Conservation (phyloP, 2,113 vertebrate species). For the Casuarius casuarius region DNA sequence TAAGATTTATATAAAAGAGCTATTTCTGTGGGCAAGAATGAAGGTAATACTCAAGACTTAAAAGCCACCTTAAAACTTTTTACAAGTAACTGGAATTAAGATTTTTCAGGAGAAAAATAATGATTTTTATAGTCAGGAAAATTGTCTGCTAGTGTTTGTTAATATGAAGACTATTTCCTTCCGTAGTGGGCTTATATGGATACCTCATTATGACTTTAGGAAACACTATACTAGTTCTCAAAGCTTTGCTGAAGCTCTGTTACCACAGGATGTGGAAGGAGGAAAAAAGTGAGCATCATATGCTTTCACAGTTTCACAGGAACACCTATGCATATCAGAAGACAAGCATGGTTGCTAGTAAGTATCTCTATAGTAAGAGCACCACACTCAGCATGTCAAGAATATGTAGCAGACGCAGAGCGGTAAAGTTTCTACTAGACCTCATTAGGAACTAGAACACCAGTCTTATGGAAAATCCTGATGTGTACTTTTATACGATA, state of each 20-base stretch:
- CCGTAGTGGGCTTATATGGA: not conserved
- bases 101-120: not conserved
- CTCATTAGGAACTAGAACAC: not conserved
- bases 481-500: fast-evolving
- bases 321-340: not conserved
- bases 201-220: not conserved
- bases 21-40: not conserved
- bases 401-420: not conserved
- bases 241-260: not conserved
- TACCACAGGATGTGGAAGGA: not conserved
- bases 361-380: not conserved
- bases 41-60: not conserved
- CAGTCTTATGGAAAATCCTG: not conserved
- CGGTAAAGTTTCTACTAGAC: not conserved
- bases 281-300: not conserved
- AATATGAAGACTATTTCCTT: not conserved
- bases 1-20: not conserved
- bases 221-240: not conserved
- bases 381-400: not conserved
- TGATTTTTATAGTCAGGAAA: not conserved
- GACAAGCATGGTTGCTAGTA: not conserved
- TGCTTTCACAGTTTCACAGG: not conserved
- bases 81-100: not conserved
- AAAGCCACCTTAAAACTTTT: not conserved
- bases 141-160: not conserved